These are phyloP conservation scores for Thymelicus acteon DNA, from an alignment of 2,888 invertebrate species.

Conservation along the genomic window DNA sequence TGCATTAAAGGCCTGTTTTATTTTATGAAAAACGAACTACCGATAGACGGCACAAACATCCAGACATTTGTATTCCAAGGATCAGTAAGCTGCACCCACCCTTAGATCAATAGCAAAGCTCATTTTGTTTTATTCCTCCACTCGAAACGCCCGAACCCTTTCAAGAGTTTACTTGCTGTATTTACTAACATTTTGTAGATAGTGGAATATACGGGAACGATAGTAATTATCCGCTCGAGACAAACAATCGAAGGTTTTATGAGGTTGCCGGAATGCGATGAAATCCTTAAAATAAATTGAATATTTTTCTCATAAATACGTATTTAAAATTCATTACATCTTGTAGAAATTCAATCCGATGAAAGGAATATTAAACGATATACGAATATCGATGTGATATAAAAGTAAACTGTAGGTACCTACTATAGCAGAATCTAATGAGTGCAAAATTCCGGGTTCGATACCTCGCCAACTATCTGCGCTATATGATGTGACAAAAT, in stretches of 20 bases:
- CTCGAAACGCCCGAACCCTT: constrained; percentile 72
- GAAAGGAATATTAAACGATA: no score
- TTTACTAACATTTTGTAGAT: constrained; percentile 65
- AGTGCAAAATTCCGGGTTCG: no score
- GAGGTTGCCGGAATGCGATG: constrained; percentile 47
- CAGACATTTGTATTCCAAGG: constrained; percentile 57
- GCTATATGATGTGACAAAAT: no score
- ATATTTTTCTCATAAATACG: constrained; percentile 17
- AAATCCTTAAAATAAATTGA: constrained; percentile 21
- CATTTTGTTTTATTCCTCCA: constrained; percentile 76
- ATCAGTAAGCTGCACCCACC: constrained; percentile 63
- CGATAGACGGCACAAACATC: constrained; percentile 40
- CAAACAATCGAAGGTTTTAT: constrained; percentile 55
- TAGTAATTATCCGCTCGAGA: constrained; percentile 63
- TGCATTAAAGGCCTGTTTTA: constrained; percentile 6
- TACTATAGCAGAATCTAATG: no score
- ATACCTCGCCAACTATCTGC: no score
- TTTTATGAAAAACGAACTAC: constrained; percentile 17
- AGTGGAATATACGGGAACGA: constrained; percentile 54
- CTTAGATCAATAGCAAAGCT: constrained; percentile 70
- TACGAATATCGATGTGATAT: no score
- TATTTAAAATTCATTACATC: neutral
- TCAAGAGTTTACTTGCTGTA: constrained; percentile 57
- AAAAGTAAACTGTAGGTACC: no score
- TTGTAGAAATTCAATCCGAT: neutral